phyloP scores from a whole-genome alignment of 2,888 invertebrate species.

The Conus canariensis region DNA sequence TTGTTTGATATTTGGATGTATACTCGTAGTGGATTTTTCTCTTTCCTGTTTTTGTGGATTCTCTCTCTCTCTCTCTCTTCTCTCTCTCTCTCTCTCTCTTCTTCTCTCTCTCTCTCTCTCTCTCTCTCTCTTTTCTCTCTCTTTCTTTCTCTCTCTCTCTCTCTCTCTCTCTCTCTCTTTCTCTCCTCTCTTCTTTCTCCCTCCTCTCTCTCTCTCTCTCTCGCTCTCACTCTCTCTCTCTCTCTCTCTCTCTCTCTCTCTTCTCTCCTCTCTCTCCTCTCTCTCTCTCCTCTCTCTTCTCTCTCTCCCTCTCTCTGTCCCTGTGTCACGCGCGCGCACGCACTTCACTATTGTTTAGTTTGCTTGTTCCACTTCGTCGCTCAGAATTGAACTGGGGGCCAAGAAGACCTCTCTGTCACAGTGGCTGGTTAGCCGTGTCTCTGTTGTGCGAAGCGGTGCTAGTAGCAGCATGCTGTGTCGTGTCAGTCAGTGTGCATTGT shows the following conservation, averaged over 20 bases:
- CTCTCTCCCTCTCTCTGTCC: neutral
- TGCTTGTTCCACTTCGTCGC: neutral
- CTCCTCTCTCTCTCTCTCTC: neutral
- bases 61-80: conserved; percentile 13
- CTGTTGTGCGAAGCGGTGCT: neutral
- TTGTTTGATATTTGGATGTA: no score
- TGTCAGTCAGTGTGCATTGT: neutral
- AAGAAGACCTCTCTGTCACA: neutral
- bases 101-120: neutral
- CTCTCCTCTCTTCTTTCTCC: neutral
- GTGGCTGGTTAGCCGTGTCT: neutral
- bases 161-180: conserved; percentile 4
- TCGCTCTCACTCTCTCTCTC: no score
- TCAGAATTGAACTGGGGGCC: neutral
- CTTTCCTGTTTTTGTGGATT: no score
- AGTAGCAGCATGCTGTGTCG: neutral
- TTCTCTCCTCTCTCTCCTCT: no score
- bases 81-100: neutral
- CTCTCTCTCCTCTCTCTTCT: neutral
- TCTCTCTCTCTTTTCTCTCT: neutral
- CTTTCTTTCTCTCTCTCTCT: neutral
- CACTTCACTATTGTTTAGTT: neutral
- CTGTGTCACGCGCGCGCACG: neutral
- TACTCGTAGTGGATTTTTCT: no score
- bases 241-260: no score